Conservation (phyloP, 2,113 vertebrate genomes). For the Marmota monax region DNA sequence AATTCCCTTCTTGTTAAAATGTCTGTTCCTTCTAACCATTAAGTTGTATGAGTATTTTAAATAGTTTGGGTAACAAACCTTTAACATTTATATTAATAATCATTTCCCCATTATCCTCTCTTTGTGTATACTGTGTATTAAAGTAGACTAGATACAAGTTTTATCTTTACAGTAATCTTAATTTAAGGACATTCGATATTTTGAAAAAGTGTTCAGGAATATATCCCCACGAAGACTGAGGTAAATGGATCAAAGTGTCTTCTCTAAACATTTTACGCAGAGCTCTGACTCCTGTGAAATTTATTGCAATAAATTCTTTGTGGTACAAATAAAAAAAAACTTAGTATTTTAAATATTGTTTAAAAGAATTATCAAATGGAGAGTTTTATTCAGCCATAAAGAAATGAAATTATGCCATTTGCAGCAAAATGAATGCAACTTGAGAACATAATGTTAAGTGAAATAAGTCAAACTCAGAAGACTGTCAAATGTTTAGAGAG, state of each 20-base stretch:
- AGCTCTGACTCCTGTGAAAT: background rate
- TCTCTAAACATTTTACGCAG: background rate
- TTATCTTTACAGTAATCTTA: background rate
- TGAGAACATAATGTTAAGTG: too few species aligned
- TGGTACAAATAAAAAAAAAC: background rate
- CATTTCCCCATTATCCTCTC: background rate
- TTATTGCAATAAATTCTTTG: slow-evolving; percentile 19
- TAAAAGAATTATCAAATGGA: background rate
- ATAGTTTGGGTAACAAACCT: background rate
- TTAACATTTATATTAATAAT: slow-evolving; percentile 5
- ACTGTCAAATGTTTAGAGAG: too few species aligned
- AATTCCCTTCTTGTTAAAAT: slow-evolving; percentile 12
- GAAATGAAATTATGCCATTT: too few species aligned
- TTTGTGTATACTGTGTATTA: background rate
- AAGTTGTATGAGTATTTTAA: background rate
- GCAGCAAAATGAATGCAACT: too few species aligned
- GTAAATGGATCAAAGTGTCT: background rate
- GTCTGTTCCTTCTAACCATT: background rate
- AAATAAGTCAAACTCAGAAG: too few species aligned
- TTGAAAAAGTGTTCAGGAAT: background rate
- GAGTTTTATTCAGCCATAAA: background rate
- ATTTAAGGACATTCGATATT: slow-evolving; percentile 5
- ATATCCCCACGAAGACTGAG: background rate
- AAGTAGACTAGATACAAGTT: background rate
- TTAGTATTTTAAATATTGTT: slow-evolving; percentile 24